phyloP scores from a whole-genome alignment of 2,888 invertebrate species.

The Thymelicus sylvestris region DNA sequence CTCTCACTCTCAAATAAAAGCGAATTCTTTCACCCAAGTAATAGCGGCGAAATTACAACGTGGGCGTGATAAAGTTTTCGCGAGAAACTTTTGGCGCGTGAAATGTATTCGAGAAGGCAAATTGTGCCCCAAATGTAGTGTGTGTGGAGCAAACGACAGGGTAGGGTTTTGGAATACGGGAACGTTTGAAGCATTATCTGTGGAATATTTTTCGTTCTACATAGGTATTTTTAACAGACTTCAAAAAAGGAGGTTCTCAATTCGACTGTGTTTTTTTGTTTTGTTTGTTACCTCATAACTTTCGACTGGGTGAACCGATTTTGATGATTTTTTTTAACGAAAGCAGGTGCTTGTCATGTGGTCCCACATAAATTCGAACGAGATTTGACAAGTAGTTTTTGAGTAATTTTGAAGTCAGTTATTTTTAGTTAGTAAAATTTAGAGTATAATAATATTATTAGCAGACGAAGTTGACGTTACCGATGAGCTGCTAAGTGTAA shows the following conservation, averaged over 20 bases:
- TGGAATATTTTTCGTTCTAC: not conserved
- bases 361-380: no score
- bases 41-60: conserved; percentile 45
- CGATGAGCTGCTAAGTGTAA: no score
- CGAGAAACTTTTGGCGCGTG: conserved; percentile 61
- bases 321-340: no score
- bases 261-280: no score
- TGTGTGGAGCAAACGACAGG: conserved; percentile 46
- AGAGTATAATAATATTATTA: no score
- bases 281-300: no score
- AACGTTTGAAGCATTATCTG: not conserved
- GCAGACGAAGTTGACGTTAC: not conserved
- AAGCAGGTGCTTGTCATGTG: no score
- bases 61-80: conserved; percentile 44
- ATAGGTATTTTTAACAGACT: not conserved
- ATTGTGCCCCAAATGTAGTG: conserved; percentile 73
- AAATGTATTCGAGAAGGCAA: conserved; percentile 73
- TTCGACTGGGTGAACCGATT: no score
- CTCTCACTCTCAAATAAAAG: conserved; percentile 39
- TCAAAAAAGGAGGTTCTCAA: no score
- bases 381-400: no score
- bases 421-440: no score
- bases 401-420: no score
- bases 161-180: conserved; percentile 41
- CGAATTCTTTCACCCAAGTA: conserved; percentile 32